phyloP scores from a whole-genome alignment of 2,888 invertebrate genomes.

The Drosophila histrio region DNA sequence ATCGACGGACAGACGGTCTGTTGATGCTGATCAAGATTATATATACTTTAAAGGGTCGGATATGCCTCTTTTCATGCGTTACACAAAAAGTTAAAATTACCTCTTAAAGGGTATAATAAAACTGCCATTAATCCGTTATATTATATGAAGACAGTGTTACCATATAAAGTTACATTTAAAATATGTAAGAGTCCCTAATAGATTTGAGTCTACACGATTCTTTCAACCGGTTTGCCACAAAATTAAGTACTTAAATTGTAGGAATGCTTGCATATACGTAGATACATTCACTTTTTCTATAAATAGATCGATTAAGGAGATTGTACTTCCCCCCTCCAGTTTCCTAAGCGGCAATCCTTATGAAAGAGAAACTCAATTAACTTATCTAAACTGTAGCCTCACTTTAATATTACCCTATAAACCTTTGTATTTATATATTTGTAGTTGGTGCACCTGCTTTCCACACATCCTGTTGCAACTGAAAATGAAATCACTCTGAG shows the following conservation, averaged over 20 bases:
- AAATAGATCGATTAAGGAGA: not conserved
- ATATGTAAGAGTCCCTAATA: too few species aligned
- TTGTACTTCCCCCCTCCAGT: not conserved
- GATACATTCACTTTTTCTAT: slow-evolving; percentile 1
- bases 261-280: not conserved
- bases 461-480: slow-evolving; percentile 7
- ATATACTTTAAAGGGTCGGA: too few species aligned
- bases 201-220: not conserved
- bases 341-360: not conserved
- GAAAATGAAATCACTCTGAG: not conserved
- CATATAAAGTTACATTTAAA: too few species aligned
- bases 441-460: not conserved
- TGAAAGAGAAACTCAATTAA: not conserved
- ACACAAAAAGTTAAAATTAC: too few species aligned
- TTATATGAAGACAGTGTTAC: too few species aligned
- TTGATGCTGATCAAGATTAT: too few species aligned
- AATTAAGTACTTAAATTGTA: not conserved
- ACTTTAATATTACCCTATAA: too few species aligned
- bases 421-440: not conserved
- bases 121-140: too few species aligned
- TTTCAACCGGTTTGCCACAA: not conserved
- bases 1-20: too few species aligned
- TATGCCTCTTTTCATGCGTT: too few species aligned
- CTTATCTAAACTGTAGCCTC: not conserved
- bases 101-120: too few species aligned